Evolutionary conservation across 2,888 invertebrate species (phyloP), one percentile per base, ranked within the genome.

Genomic region (Caenorhabditis sinica): DNA sequence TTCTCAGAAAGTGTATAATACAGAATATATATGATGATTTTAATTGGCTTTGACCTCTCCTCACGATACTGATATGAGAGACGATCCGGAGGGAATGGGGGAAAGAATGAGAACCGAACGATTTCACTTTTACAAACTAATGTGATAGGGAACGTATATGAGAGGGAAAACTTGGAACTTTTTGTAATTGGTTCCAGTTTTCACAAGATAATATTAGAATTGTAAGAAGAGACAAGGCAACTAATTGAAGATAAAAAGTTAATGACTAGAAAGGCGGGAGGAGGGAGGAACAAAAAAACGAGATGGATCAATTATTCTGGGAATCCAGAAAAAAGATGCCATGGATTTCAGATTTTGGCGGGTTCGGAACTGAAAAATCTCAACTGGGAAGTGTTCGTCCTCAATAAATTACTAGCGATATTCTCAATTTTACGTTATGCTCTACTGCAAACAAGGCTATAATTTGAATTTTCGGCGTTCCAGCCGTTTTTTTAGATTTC

Each of bases 171-270:
- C 43, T 68, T 69, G 36, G 51, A 58, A 25, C 51, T 61, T 69
- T 77, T 66, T 69, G 43, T 77, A 76, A 76, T 76, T 76, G 76
- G 76, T 76, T 76, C 76, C 68, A 76, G 76, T 76, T 76, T 33
- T 51, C 36, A 73, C 11, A 25, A 56, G 56, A 56, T 56, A 56
- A 56, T 56, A 56, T 56, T 56, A 40, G 15, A 56, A 56, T 56
- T 56, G 56, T 56, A 56, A 56, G 56, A 28, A 56, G 56, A 15
- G 23, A 28, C 28, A 56, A 56, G 23, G 51, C n/a, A 51, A 56
- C 56, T 56, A 56, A 56, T 28, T 28, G 69, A 28, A 36, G 69
- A 45, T 65, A 45, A 65, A 61, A 65, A 65, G 65, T 65, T 65
- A 65, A 65, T 65, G 65, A 65, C 65, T 43, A 23, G 28, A 17